A percentile compares a stretch with the other conserved stretches of the same genome.
Conservation (phyloP, 2,797 vertebrate species). For the Smutsia gigantea region DNA sequence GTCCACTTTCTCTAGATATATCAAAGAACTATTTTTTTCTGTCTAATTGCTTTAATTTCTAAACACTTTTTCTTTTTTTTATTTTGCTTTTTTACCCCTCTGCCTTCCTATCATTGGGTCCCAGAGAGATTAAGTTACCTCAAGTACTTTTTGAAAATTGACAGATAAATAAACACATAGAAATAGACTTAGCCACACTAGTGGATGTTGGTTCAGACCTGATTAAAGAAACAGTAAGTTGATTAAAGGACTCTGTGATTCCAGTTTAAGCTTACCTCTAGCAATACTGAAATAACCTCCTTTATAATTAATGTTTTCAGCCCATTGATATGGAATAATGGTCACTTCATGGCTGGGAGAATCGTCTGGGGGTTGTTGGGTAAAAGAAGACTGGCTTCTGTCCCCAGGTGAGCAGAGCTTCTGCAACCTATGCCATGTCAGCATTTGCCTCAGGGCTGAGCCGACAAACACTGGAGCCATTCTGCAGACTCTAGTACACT, state of each 20-base stretch:
- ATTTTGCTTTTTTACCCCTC: background rate
- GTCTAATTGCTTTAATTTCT: background rate
- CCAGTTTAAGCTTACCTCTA: background rate
- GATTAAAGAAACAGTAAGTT: slow-evolving; percentile 24
- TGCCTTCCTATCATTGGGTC: background rate
- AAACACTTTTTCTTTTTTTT: background rate
- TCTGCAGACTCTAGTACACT: background rate
- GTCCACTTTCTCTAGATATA: background rate
- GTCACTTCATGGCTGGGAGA: background rate
- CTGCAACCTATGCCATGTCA: background rate
- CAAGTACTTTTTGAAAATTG: background rate
- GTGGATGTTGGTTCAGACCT: background rate
- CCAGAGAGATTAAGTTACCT: background rate
- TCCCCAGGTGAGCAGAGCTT: background rate
- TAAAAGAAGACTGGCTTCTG: background rate
- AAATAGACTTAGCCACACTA: slow-evolving; percentile 20
- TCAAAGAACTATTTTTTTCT: background rate
- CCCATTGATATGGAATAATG: background rate
- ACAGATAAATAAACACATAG: background rate
- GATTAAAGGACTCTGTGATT: background rate
- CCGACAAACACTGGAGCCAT: no score
- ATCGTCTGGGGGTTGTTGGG: background rate
- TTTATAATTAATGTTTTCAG: background rate
- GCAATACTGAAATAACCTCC: background rate
- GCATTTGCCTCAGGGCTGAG: background rate